Evolutionary conservation across 1,140 invertebrate species (phyloP).

Genomic region (Sarcophaga peregrina): DNA sequence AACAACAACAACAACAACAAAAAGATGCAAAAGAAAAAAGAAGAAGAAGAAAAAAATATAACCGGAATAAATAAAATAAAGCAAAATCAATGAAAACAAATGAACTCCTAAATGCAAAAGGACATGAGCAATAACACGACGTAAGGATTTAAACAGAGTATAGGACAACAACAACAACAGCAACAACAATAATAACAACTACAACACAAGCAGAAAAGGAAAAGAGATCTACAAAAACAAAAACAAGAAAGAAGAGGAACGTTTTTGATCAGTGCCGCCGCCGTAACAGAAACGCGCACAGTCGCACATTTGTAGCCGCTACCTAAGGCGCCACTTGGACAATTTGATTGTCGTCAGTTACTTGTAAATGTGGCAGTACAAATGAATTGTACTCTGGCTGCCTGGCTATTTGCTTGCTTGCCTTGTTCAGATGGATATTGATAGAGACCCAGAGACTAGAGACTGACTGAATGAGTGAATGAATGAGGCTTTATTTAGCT

Average conservation of each 20-base stretch:
- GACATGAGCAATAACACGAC: constrained; percentile 45
- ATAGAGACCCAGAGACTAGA: too few species aligned
- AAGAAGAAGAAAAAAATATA: constrained; percentile 11
- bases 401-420: too few species aligned
- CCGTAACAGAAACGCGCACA: constrained; percentile 35
- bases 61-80: constrained; percentile 32
- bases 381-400: constrained; percentile 7
- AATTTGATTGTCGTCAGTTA: constrained; percentile 42
- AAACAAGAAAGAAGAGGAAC: background rate
- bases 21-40: background rate
- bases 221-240: background rate
- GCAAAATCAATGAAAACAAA: constrained; percentile 40
- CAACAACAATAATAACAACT: background rate
- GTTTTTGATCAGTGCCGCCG: constrained; percentile 42
- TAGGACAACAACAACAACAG: background rate
- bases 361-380: constrained; percentile 39
- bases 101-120: constrained; percentile 45
- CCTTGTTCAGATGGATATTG: too few species aligned
- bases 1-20: background rate
- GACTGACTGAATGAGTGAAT: background rate
- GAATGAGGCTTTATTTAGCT: background rate
- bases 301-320: constrained; percentile 43
- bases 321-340: constrained; percentile 43
- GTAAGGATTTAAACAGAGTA: constrained; percentile 41
- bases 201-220: background rate